Conservation (phyloP, 2,797 vertebrate species). For the Diplodus puntazzo region DNA sequence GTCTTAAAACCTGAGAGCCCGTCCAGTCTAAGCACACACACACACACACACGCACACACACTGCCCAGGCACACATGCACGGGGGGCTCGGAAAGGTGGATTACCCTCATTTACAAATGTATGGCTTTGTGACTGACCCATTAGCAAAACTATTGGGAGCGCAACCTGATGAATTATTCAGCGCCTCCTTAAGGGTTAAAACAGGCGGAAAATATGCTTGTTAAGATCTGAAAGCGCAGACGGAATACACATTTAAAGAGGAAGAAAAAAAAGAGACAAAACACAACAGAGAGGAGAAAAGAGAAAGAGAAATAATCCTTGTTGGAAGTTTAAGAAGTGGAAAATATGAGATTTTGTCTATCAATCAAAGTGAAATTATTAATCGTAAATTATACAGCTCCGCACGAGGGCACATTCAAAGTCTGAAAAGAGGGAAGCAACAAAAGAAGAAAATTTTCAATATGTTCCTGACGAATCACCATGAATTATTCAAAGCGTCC, state of each 20-base stretch:
- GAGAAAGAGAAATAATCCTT: neutral
- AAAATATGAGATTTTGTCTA: slow-evolving; percentile 1
- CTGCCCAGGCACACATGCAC: slow-evolving; percentile 35
- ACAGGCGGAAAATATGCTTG: slow-evolving; percentile 73
- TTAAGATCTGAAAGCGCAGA: slow-evolving; percentile 60
- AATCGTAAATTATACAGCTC: neutral
- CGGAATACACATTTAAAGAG: slow-evolving; percentile 49
- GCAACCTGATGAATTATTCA: slow-evolving; percentile 78
- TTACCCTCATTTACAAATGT: slow-evolving; percentile 83
- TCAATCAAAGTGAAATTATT: neutral
- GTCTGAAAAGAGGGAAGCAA: neutral
- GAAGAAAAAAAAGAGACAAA: slow-evolving; percentile 1
- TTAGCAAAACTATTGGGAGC: slow-evolving; percentile 69
- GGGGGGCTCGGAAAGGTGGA: slow-evolving; percentile 68
- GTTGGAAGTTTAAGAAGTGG: slow-evolving; percentile 11
- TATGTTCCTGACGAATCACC: slow-evolving; percentile 9
- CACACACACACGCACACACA: too few species aligned
- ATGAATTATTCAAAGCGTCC: slow-evolving; percentile 61
- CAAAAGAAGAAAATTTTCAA: slow-evolving; percentile 9
- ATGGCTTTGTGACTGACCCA: slow-evolving; percentile 77
- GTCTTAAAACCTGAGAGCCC: slow-evolving; percentile 66
- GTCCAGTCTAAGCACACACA: slow-evolving; percentile 57
- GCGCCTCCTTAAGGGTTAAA: slow-evolving; percentile 77
- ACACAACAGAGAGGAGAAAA: neutral
- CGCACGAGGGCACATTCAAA: neutral